These are phyloP conservation scores for Phyto melanocephala DNA, from an alignment of 2,888 invertebrate genomes.

Conservation along the genomic window DNA sequence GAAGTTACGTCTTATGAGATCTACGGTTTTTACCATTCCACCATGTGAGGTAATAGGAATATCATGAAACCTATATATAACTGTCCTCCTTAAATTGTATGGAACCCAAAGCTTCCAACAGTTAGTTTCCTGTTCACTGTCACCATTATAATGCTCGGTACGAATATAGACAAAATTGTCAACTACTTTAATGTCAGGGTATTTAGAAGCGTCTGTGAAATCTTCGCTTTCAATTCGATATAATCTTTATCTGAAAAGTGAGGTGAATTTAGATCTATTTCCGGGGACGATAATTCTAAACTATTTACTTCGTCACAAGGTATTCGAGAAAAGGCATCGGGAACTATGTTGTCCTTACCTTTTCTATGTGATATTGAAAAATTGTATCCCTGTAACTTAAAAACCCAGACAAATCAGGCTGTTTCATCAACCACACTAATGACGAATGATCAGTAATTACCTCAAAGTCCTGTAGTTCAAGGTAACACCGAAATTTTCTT, in stretches of 20 bases:
- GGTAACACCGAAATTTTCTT: too few species aligned
- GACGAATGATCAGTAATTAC: too few species aligned
- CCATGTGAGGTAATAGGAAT: too few species aligned
- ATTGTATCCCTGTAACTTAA: constrained; percentile 67
- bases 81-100: not conserved
- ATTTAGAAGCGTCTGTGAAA: constrained; percentile 58
- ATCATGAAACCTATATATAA: not conserved
- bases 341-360: constrained; percentile 68
- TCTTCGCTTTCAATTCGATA: constrained; percentile 6
- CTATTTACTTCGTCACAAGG: constrained; percentile 15
- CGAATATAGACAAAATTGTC: constrained; percentile 42
- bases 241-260: constrained; percentile 51
- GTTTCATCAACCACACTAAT: too few species aligned
- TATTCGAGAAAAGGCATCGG: constrained; percentile 68
- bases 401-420: constrained; percentile 65
- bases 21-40: too few species aligned
- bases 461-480: too few species aligned
- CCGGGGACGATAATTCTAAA: not conserved
- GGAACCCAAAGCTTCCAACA: constrained; percentile 13
- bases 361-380: constrained; percentile 34
- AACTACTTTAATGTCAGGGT: constrained; percentile 27
- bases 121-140: not conserved
- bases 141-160: not conserved
- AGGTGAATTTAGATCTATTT: constrained; percentile 39
- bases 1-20: too few species aligned